Percentiles rank a stretch among this genome's conserved stretches.
Conservation (phyloP, 2,113 vertebrate genomes). For the Leuciscus idus region DNA sequence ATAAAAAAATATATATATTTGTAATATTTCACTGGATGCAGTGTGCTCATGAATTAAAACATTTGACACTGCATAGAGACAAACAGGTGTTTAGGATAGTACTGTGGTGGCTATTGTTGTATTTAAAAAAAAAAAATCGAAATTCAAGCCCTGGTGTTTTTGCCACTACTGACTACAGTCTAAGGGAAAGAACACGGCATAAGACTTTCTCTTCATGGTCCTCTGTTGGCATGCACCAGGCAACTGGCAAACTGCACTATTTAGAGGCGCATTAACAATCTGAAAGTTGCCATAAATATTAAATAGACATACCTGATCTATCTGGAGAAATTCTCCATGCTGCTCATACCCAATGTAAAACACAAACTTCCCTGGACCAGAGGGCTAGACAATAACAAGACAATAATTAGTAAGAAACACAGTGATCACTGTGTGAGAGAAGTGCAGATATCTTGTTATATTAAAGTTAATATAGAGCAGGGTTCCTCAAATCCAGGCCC, state of each 20-base stretch:
- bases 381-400: slow-evolving; percentile 73
- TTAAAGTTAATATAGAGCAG: neutral
- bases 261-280: slow-evolving; percentile 37
- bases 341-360: slow-evolving; percentile 90
- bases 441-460: neutral
- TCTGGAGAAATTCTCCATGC: slow-evolving; percentile 82
- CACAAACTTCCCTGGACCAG: slow-evolving; percentile 84
- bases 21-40: too few relatives aligned
- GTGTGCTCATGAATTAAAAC: too few relatives aligned
- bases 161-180: neutral
- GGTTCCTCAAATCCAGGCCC: too few relatives aligned
- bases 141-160: too few relatives aligned
- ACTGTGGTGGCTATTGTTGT: too few relatives aligned
- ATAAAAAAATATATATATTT: neutral
- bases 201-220: neutral
- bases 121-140: too few relatives aligned
- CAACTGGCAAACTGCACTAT: neutral
- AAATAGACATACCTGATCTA: slow-evolving; percentile 74
- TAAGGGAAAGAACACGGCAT: neutral
- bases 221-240: slow-evolving; percentile 28
- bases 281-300: neutral
- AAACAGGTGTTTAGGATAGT: too few relatives aligned
- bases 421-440: neutral
- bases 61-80: too few relatives aligned
- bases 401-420: neutral